Base-by-base conservation (phyloP, 2,797 vertebrate species). In the Serranus cabrilla region DNA sequence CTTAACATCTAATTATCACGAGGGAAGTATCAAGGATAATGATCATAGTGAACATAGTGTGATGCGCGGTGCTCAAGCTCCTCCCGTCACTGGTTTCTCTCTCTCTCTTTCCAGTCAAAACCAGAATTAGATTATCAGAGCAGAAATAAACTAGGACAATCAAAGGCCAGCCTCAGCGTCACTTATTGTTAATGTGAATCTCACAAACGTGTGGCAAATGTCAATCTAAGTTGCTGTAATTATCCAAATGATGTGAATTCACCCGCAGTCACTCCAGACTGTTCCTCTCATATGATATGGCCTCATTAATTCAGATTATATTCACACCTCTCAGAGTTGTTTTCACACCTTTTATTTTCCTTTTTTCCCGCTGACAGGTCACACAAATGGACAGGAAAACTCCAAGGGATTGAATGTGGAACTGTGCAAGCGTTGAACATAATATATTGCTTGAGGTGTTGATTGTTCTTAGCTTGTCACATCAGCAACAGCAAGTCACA, bases 251-350 rank as follows among this genome's bases (percentile, higher is more conserved):
- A 86, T 87, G 76, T 67, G 49, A 79, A 82, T 85, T 89, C 66
- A 87, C 51, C 73, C 59, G n/a, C 65, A 82, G 74, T 90, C 87
- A 80, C 78, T 86, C 78, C 74, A 78, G 82, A 87, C 74, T 11
- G 63, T 73, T 89, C 63, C 56, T 76, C 73, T 85, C 77, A 65
- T 76, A 79, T 78, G 73, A 90, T 81, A 68, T 73, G 76, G 88
- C 91, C 88, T 95, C 91, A 94, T 95, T 95, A 93, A 92, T 92
- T 94, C 91, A 75, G 68, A 94, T 92, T 90, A 90, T 74, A 90
- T 94, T 94, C 87, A 92, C 92, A 94, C 90, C 90, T 92, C 80
- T 89, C 88, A 77, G 55, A 77, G 75, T 83, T 86, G 76, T 89
- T 91, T 90, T 94, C 84, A 87, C 91, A 88, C 82, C 0, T 88